Conservation (phyloP, 2,797 vertebrate species). For the Hemibagrus guttatus region DNA sequence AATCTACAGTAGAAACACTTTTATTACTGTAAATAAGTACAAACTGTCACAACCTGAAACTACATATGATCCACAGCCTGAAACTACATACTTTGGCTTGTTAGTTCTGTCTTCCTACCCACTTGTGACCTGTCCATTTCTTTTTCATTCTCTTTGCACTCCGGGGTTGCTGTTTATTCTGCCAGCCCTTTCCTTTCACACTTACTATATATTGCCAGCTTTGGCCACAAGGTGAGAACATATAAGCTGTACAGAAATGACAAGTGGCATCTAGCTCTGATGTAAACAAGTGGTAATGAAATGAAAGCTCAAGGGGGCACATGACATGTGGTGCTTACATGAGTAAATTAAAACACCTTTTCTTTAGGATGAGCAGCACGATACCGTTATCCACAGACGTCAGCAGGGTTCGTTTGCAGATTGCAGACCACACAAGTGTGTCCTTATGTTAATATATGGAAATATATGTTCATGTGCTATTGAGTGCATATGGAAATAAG, state of each 20-base stretch:
- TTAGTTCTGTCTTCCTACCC: background rate
- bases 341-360: background rate
- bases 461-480: background rate
- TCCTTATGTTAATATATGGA: background rate
- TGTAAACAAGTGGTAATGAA: background rate
- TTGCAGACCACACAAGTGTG: background rate
- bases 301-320: background rate
- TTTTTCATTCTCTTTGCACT: background rate
- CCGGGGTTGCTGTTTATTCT: background rate
- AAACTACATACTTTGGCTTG: background rate
- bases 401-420: background rate
- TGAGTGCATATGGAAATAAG: background rate
- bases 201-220: background rate
- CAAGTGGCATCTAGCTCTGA: background rate
- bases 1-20: background rate
- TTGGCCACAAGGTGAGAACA: background rate
- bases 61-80: background rate
- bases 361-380: background rate
- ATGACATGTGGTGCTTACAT: background rate
- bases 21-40: background rate
- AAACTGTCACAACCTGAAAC: background rate
- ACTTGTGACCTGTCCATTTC: background rate
- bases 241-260: background rate
- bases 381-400: background rate
- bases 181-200: conserved; percentile 12